Base-by-base conservation (phyloP, 37 sponge, comb jelly and placozoan species). In the Tethya wilhelma region DNA sequence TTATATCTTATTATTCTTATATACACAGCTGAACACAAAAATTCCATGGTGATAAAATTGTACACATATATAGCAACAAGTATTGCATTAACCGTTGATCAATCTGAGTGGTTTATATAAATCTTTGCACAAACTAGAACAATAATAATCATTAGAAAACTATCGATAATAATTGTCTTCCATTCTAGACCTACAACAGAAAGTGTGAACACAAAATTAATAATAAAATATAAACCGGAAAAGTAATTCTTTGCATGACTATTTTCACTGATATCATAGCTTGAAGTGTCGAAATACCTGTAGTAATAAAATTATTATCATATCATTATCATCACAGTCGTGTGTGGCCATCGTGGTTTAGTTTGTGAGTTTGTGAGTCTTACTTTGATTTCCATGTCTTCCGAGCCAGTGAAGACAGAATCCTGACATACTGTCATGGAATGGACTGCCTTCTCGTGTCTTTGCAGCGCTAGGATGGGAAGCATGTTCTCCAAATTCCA, bases 331-430 rank as follows among this genome's bases (percentile, higher is more conserved):
- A 7, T 60, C 14, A 49, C 14, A 9, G 9, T 49, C 14, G 9
- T 19, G 53, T 14, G 9, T 19, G 53, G 14, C 14, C 14, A 14
- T 49, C 9, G 14, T 49, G 14, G 14, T 49, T 14, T 14, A 49
- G 14, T 49, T 49, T 49, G 14, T 49, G 14, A 49, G 53, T 14
- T 49, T 49, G 14, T 9, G 53, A 14, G 14, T 49, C 14, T 49
- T 26, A 96, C 96, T 69, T 96, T 96, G 56, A 96, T 96, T 67
- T 96, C 96, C 69, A 75, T 86, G 73, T 96, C 96, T 57, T 96
- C 96, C 23, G 96, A 96, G 44, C 90, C 93, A 43, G 93, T 84
- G 76, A 87, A 92, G 63, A 96, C 83, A 34, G 83, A 75, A 66
- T 96, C 96, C 33, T 90, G 84, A 58, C 68, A 83, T n/a, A 96